These are phyloP conservation scores for Pristiophorus japonicus DNA, from an alignment of 2,113 vertebrate genomes.

Conservation along the genomic window DNA sequence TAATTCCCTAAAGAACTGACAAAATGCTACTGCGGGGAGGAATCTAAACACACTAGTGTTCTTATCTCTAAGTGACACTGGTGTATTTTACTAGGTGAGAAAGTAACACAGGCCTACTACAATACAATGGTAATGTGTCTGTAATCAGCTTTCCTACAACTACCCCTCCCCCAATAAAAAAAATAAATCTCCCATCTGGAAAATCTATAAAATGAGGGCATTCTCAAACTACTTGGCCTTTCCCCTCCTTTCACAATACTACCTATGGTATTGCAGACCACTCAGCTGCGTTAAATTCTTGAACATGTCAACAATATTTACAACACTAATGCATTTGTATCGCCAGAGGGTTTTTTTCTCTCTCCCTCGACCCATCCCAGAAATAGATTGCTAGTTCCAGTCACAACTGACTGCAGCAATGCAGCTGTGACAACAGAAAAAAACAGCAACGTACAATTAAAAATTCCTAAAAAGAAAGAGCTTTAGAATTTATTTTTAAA, in stretches of 20 bases:
- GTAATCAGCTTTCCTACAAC: not conserved
- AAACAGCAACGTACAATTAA: constrained; percentile 63
- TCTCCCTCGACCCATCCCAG: constrained; percentile 17
- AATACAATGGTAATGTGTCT: not conserved
- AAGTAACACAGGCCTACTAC: not conserved
- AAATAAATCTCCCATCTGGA: not conserved
- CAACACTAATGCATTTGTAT: constrained; percentile 51
- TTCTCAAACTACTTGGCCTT: not conserved
- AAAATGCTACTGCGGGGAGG: constrained; percentile 16
- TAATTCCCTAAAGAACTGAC: not conserved
- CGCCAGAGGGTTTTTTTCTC: constrained; percentile 49
- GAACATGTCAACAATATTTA: constrained; percentile 56
- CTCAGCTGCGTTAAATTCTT: constrained; percentile 57
- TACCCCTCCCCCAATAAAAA: not conserved
- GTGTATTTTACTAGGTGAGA: not conserved
- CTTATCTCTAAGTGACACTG: not conserved
- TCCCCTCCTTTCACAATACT: not conserved
- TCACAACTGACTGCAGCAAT: constrained; percentile 18
- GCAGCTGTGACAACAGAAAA: constrained; percentile 32
- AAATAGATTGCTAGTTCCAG: not conserved
- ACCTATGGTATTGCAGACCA: constrained; percentile 31
- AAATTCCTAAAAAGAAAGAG: constrained; percentile 55
- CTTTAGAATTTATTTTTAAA: constrained; percentile 42
- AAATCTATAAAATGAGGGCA: not conserved
- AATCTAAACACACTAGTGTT: not conserved